phyloP scores from a whole-genome alignment of 2,888 invertebrate genomes.

The Lasius platythorax region DNA sequence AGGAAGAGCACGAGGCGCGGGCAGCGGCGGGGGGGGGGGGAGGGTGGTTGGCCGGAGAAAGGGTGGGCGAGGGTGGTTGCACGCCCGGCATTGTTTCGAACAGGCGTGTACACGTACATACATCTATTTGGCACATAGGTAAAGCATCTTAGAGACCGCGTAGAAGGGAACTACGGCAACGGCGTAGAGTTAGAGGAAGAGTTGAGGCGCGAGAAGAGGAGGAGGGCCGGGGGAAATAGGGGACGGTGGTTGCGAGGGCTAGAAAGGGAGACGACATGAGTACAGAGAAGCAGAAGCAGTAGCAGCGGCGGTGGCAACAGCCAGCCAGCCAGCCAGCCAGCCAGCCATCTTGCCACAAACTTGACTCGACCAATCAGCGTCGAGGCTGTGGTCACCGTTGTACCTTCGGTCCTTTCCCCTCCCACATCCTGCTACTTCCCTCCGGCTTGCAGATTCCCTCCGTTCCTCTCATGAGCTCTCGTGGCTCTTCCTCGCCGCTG shows the following conservation, averaged over 20 bases:
- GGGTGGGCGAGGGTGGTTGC: constrained; percentile 74
- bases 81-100: constrained; percentile 84
- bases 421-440: constrained; percentile 68
- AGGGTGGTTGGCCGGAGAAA: constrained; percentile 65
- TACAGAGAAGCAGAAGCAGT: constrained; percentile 57
- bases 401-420: constrained; percentile 76
- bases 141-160: constrained; percentile 82
- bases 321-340: constrained; percentile 83
- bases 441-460: constrained; percentile 42
- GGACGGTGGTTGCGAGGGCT: constrained; percentile 54
- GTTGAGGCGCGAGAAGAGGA: constrained; percentile 57
- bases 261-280: constrained; percentile 63
- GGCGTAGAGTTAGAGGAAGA: constrained; percentile 62
- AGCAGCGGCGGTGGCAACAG: constrained; percentile 58
- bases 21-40: constrained; percentile 32
- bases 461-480: constrained; percentile 37
- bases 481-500: constrained; percentile 59
- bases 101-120: constrained; percentile 80
- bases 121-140: constrained; percentile 83
- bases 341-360: constrained; percentile 86
- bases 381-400: constrained; percentile 86
- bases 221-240: constrained; percentile 44
- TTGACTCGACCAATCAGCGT: constrained; percentile 86
- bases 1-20: constrained; percentile 57
- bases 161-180: constrained; percentile 77